Base-by-base conservation (phyloP, 2,113 vertebrate species). In the Chaenogobius annularis region DNA sequence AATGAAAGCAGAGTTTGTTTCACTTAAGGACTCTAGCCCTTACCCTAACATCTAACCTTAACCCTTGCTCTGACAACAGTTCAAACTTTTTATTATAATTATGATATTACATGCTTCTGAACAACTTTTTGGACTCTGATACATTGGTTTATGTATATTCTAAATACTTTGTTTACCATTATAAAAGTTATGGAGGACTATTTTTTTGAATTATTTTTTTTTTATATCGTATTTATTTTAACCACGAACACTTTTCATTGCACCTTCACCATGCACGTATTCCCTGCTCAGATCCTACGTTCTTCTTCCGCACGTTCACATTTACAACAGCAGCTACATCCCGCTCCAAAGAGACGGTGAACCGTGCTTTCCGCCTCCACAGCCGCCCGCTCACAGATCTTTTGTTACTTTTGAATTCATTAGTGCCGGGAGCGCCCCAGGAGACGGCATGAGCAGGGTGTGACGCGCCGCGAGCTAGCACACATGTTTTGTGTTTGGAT, bases 391-490 rank as follows among this genome's bases (percentile, higher is more conserved):
- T 65, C 58, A 52, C 17, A 37, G 40, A 61, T 56, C 73, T 81
- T 85, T 75, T 61, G 73, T 79, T 84, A 75, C 85, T 81, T 87
- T 66, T 80, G 87, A 87, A 92, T 84, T 83, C 40, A 89, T 90
- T 85, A 87, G 78, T 87, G 88, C 87, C 87, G 83, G 72, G 72
- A 82, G 80, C 70, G 70, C 74, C 77, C 83, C 72, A n/a, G 23
- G 91, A 85, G 87, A 84, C 72, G 40, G 68, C 6, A 50, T 81
- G 79, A 72, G 61, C 31, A 13, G 74, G 73, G 73, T 50, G 69
- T 50, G 69, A 43, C 73, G 61, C 79, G 77, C 73, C 62, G 79
- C 61, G 59, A 40, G 75, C 47, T 44, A 46, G 74, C 73, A 67
- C 48, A 56, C 15, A 35, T 61, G 12, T 47, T 46, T 23, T 26